These are phyloP conservation scores for Drosophila pruinosa DNA, from an alignment of 1,140 invertebrate species.

Conservation along the genomic window DNA sequence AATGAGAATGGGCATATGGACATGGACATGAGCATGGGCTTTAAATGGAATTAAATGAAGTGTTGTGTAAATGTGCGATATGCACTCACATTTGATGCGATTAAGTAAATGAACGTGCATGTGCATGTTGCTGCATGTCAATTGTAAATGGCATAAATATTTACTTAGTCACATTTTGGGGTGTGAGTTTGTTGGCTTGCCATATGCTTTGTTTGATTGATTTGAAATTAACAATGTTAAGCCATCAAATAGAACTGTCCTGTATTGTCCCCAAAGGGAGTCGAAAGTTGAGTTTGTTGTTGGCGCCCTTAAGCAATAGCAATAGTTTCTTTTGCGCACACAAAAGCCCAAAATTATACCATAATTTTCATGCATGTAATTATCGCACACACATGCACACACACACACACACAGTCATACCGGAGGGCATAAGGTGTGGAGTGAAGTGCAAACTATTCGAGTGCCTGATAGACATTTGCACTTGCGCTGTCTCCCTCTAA, in stretches of 20 bases:
- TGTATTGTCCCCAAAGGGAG: neutral
- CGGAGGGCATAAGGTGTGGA: neutral
- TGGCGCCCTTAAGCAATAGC: neutral
- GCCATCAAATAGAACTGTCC: constrained; percentile 36
- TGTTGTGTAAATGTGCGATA: neutral
- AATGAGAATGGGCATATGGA: neutral
- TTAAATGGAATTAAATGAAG: neutral
- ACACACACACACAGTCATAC: neutral
- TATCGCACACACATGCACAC: constrained; percentile 33
- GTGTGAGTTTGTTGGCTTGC: constrained; percentile 30
- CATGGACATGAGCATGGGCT: too few relatives aligned
- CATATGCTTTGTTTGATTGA: too few relatives aligned
- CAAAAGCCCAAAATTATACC: constrained; percentile 22
- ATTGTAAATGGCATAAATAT: constrained; percentile 54
- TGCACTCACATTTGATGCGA: constrained; percentile 1
- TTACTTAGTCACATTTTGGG: constrained; percentile 45
- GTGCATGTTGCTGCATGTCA: constrained; percentile 30
- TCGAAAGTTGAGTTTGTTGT: neutral
- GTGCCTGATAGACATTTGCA: constrained; percentile 28
- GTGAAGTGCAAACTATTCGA: neutral
- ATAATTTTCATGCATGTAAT: constrained; percentile 62
- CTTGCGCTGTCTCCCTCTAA: neutral
- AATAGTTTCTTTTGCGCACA: constrained; percentile 34
- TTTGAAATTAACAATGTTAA: constrained; percentile 55
- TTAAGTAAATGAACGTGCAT: constrained; percentile 7